Base-by-base conservation (phyloP, 2,113 vertebrate genomes). In the Phalacrocorax pelagicus region DNA sequence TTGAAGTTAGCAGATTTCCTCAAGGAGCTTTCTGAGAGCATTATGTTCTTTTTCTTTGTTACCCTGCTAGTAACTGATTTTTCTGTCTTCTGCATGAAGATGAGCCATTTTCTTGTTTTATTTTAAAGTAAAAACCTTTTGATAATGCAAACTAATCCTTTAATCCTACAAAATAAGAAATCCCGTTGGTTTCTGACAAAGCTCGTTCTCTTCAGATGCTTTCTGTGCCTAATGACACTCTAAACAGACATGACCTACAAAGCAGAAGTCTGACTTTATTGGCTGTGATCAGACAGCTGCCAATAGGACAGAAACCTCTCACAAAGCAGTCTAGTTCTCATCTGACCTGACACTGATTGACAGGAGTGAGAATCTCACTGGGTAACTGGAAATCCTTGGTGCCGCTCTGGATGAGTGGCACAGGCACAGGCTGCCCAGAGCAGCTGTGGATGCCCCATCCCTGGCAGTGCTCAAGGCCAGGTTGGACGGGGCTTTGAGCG, bases 311-410 rank as follows among this genome's bases (percentile, higher is more conserved):
- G 82, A 84, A 91, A 81, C 74, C 91, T 88, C 81, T 55, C 85
- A 69, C 55, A 38, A 12, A 67, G n/a, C 18, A 1, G 32, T 67
- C n/a, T 34, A 12, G 49, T 73, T 88, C 77, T 84, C 71, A 96
- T 96, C 91, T 55, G 82, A 91, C 55, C 77, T 97, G 97, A 98
- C 88, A 89, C 66, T 98, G 97, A 98, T 72, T 96, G 97, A 83
- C 97, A 96, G 80, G 69, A 96, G 95, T 94, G 87, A 69, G 90
- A 97, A 97, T 98, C 86, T 93, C 86, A 88, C 94, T 95, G 94
- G 58, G 84, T 59, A 69, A 46, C 90, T 97, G 96, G 78, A 95
- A 96, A 94, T 54, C 80, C 70, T 49, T 57, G 85, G 85, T 88
- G 90, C 71, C 59, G 15, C 84, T 19, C 1, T n/a, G 74, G 59